A percentile compares a stretch with the other conserved stretches of the same genome.
Evolutionary conservation across 64 coral and sea anemone genomes (phyloP).

Genomic region (Hydrozoanthus tunicans): DNA sequence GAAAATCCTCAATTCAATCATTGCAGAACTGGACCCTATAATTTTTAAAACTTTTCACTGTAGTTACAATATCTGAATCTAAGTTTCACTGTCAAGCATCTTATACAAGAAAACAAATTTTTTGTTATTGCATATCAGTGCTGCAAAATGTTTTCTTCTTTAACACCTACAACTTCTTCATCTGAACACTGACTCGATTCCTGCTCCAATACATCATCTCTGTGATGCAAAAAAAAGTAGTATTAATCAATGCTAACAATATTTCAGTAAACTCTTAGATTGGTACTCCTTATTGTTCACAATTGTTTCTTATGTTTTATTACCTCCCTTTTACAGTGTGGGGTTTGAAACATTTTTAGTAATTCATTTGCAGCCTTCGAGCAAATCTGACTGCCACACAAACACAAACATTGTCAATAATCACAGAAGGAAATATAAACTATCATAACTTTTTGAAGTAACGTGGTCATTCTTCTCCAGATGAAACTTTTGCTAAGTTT

Average conservation of each 20-base stretch:
- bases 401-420: too few species aligned
- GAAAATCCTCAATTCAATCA: neutral
- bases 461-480: too few species aligned
- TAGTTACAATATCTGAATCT: neutral
- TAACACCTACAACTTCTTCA: constrained; percentile 19
- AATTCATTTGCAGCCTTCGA: neutral
- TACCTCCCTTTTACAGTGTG: neutral
- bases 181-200: constrained; percentile 14
- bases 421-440: too few species aligned
- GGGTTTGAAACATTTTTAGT: neutral
- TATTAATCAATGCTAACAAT: constrained; percentile 13
- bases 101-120: constrained; percentile 16
- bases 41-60: neutral
- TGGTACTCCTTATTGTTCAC: neutral
- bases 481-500: too few species aligned
- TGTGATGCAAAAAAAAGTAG: constrained; percentile 12
- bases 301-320: neutral
- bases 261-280: constrained; percentile 19
- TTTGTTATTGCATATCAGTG: constrained; percentile 12
- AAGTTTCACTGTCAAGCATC: constrained; percentile 11
- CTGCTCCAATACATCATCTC: constrained; percentile 14
- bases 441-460: too few species aligned
- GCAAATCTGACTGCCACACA: neutral
- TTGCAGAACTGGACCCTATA: neutral
- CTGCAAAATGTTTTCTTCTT: constrained; percentile 6